Conservation (phyloP, 2,113 vertebrate species). For the Burhinus bistriatus region DNA sequence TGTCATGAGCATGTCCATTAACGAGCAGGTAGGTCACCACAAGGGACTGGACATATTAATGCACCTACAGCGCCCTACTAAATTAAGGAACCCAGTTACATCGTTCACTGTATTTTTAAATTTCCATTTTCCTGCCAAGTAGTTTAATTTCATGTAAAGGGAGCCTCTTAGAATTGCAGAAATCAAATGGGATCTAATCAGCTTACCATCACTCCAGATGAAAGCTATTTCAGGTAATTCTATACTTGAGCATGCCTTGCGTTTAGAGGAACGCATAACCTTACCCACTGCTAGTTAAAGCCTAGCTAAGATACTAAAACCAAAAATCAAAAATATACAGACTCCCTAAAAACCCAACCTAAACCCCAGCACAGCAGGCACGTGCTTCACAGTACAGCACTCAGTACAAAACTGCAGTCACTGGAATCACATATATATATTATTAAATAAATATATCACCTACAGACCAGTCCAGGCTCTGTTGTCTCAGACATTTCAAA, state of each 20-base stretch:
- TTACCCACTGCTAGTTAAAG: neutral
- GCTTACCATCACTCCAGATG: neutral
- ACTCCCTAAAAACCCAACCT: rapidly evolving
- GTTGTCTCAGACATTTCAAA: neutral
- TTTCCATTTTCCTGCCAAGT: neutral
- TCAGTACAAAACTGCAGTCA: neutral
- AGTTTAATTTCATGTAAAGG: neutral
- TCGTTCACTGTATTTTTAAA: neutral
- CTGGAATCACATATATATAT: neutral
- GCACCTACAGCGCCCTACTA: neutral
- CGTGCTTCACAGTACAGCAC: rapidly evolving
- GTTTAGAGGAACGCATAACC: neutral
- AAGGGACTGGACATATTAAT: rapidly evolving
- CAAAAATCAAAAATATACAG: neutral
- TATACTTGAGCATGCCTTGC: neutral
- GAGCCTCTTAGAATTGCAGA: neutral
- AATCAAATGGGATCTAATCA: neutral
- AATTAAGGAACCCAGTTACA: neutral
- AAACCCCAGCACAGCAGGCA: neutral
- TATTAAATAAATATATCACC: neutral
- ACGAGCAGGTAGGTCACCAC: neutral
- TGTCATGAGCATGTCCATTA: neutral
- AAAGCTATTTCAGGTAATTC: neutral
- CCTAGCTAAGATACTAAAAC: neutral
- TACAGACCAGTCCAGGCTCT: neutral